These are phyloP conservation scores for Lagodon rhomboides DNA, from an alignment of 2,797 vertebrate genomes.

Conservation along the genomic window DNA sequence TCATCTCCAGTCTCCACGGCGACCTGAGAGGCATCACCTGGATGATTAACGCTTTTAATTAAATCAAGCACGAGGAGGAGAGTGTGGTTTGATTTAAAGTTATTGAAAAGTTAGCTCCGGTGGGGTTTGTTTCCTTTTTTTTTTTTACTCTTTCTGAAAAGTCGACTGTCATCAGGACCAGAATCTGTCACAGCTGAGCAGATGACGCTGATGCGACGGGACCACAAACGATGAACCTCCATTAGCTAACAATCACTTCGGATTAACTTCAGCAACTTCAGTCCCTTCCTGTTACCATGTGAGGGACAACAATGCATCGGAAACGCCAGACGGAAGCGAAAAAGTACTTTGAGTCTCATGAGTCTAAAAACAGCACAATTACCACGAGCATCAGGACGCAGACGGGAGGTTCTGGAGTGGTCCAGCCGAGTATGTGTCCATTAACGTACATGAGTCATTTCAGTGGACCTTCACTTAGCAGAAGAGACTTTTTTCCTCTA, in stretches of 20 bases:
- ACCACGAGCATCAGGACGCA: not conserved
- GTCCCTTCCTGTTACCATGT: not conserved
- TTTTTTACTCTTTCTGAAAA: too few relatives aligned
- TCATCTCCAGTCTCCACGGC: constrained; percentile 20
- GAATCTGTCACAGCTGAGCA: constrained; percentile 1
- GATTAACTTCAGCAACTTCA: constrained; percentile 6
- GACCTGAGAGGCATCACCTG: constrained; percentile 29
- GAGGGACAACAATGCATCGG: not conserved
- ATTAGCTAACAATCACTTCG: constrained; percentile 7
- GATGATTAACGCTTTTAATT: constrained; percentile 37
- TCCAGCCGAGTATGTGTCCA: not conserved
- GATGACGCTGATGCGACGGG: constrained; percentile 19
- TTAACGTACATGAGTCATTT: too few relatives aligned
- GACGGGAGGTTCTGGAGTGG: not conserved
- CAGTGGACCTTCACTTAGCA: too few relatives aligned
- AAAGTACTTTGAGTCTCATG: not conserved
- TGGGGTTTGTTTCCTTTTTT: not conserved
- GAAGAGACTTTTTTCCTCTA: too few relatives aligned
- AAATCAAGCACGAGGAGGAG: constrained; percentile 26
- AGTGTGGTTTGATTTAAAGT: constrained; percentile 20
- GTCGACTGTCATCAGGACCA: not conserved
- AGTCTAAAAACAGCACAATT: not conserved
- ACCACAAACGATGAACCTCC: constrained; percentile 12
- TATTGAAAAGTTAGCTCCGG: not conserved
- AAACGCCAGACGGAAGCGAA: not conserved